Conservation (phyloP, 2,113 vertebrate genomes). For the Erythrocercus mccallii region DNA sequence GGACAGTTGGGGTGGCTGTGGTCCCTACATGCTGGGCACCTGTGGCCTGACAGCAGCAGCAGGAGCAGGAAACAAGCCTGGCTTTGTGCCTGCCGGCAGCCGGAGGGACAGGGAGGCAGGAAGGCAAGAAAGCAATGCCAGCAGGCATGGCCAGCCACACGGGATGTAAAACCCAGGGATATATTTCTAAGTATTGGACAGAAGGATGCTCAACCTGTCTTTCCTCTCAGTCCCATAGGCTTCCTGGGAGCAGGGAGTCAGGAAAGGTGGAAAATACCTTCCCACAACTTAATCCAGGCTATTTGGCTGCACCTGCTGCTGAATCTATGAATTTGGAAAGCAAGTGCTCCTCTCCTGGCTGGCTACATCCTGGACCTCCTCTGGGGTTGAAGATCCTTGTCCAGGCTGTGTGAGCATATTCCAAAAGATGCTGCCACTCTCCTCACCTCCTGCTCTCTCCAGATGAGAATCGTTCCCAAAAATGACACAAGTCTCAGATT, state of each 20-base stretch:
- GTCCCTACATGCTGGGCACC: not conserved
- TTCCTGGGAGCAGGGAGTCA: not conserved
- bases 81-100: not conserved
- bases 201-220: not conserved
- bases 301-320: not conserved
- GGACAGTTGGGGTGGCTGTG: rapidly evolving
- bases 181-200: rapidly evolving
- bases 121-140: not conserved
- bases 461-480: not conserved
- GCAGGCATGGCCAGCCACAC: not conserved
- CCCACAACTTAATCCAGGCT: not conserved
- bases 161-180: not conserved
- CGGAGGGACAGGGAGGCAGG: not conserved
- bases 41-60: not conserved
- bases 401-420: not conserved
- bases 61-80: not conserved
- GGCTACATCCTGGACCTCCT: rapidly evolving
- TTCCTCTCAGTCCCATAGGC: rapidly evolving
- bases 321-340: not conserved
- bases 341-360: not conserved
- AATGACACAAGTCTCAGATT: not conserved
- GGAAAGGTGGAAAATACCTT: not conserved
- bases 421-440: not conserved
- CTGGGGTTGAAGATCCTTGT: not conserved
- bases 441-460: not conserved